Conservation (phyloP, 2,888 invertebrate species). For the Habroteleia sp. region DNA sequence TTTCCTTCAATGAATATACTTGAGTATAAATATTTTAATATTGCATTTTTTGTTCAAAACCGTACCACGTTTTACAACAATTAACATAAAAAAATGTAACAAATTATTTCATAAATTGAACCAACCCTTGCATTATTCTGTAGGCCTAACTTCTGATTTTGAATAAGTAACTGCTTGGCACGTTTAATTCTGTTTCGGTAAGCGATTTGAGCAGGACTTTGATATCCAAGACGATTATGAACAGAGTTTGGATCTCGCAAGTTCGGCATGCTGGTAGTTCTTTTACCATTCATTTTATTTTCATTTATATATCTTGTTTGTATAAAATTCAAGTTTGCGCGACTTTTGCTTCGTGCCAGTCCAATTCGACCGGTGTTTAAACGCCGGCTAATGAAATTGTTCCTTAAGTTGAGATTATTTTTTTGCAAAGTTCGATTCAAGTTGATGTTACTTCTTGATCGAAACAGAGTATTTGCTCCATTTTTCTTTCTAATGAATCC, state of each 20-base stretch:
- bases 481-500: constrained; percentile 70
- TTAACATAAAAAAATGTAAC: no score
- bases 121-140: constrained; percentile 75
- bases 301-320: constrained; percentile 70
- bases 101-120: not conserved
- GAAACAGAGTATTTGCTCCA: constrained; percentile 69
- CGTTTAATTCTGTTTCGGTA: constrained; percentile 78
- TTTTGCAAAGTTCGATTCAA: constrained; percentile 69
- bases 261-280: constrained; percentile 77
- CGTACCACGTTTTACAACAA: no score
- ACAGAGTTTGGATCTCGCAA: constrained; percentile 77
- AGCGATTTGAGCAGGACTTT: constrained; percentile 78
- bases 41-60: no score
- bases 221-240: constrained; percentile 78
- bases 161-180: constrained; percentile 76
- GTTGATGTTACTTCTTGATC: constrained; percentile 72
- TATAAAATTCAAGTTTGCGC: constrained; percentile 71
- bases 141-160: constrained; percentile 73
- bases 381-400: constrained; percentile 68
- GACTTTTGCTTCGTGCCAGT: constrained; percentile 75
- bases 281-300: constrained; percentile 70
- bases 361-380: constrained; percentile 67
- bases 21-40: no score
- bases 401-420: constrained; percentile 66
- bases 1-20: no score